Base-by-base conservation (phyloP, 1,140 invertebrate species). In the Rhizoglyphus robini region DNA sequence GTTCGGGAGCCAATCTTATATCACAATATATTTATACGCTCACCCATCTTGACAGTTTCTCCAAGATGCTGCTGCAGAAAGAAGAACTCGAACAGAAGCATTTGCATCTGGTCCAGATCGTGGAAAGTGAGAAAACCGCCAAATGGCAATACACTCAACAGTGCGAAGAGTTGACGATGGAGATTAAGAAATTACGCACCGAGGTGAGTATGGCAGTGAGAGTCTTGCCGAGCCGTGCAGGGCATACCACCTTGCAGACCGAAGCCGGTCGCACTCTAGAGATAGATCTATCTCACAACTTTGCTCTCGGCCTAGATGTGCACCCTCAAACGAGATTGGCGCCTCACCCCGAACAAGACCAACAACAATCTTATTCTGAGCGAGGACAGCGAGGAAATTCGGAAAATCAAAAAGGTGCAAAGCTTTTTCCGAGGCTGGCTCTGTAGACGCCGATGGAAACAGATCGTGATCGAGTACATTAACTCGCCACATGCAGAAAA, bases 371-470 rank as follows among this genome's bases (percentile, higher is more conserved):
- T 11, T 74, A 79, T 61, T 46, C 68, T 68, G 68, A 69, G 59
- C 27, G 66, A 65, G 3, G 70, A 71, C 25, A 70, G 65, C 13
- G 67, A 67, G 5, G 80, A 82, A 68, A 75, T 82, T 4, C 75
- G 76, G 62, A 93, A 94, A 78, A 93, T 95, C 66, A 92, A 93
- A 75, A 95, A 95, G 80, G 79, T 95, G 23, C 87, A 95, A 76
- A 92, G 89, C 72, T 93, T 95, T 76, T 94, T 94, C 76, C 81
- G 90, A 3, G 90, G 91, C 1, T 95, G 91, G 91, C 76, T 95
- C 4, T 94, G 90, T 75, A 80, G 91, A n/a, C 78, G 90, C 3
- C 80, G 90, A 62, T 95, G 91, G 91, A 94, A 94, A 76, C 89
- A 92, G 74, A 95, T 95, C 63, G 90, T 95, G 1, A 89, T 93